These are phyloP conservation scores for Pogonognathellus flavescens DNA, from an alignment of 1,140 invertebrate species.

Conservation along the genomic window DNA sequence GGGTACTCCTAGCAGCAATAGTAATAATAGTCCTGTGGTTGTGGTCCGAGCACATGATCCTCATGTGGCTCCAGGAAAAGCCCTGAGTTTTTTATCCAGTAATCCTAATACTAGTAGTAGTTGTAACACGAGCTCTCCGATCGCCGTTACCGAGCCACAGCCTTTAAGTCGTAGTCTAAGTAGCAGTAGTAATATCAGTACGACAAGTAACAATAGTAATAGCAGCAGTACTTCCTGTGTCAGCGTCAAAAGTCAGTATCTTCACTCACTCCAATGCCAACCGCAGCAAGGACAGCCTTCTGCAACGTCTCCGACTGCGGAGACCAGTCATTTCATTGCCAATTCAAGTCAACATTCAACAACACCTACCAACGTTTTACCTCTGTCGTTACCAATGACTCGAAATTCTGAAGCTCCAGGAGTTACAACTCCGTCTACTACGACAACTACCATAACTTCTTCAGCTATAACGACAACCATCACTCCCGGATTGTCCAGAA, in stretches of 20 bases:
- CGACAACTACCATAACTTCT: not conserved
- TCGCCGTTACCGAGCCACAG: not conserved
- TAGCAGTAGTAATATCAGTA: constrained; percentile 62
- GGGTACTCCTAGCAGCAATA: constrained; percentile 12
- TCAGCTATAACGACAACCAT: not conserved
- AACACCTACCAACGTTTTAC: not conserved
- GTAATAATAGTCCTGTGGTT: constrained; percentile 45
- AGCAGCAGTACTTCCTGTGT: constrained; percentile 61
- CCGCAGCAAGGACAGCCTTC: not conserved
- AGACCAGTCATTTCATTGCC: constrained; percentile 36
- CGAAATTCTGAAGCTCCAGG: not conserved
- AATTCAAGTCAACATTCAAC: constrained; percentile 47
- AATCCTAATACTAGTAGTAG: constrained; percentile 17
- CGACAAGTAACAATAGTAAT: constrained; percentile 60
- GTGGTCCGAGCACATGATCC: constrained; percentile 60
- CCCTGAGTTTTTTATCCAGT: constrained; percentile 31
- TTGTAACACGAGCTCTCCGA: not conserved
- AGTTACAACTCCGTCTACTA: not conserved
- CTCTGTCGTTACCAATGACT: not conserved
- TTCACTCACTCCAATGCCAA: not conserved
- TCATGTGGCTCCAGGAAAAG: constrained; percentile 28
- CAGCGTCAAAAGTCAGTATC: constrained; percentile 55
- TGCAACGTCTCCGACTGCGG: not conserved
- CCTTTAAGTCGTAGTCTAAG: constrained; percentile 58
- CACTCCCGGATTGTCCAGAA: constrained; percentile 50